These are phyloP conservation scores for Oasisia sp. DNA, from an alignment of 2,888 invertebrate species.

Conservation along the genomic window DNA sequence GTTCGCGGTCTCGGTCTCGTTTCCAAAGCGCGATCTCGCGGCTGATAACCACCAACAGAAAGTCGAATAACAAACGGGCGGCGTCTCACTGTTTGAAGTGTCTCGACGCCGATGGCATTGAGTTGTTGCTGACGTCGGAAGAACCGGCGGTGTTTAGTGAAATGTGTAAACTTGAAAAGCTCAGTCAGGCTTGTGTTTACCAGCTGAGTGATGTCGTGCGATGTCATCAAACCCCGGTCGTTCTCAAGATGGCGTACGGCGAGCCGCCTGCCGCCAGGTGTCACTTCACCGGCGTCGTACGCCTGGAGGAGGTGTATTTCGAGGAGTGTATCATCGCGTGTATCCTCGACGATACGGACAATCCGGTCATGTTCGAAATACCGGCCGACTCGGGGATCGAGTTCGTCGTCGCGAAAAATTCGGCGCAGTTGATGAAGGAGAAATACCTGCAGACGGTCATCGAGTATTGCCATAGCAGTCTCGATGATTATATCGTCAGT, in stretches of 20 bases:
- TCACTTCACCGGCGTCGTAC: conserved; percentile 53
- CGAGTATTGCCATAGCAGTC: conserved; percentile 48
- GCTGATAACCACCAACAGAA: conserved; percentile 23
- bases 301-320: conserved; percentile 46
- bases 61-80: conserved; percentile 19
- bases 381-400: conserved; percentile 47
- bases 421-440: conserved; percentile 29
- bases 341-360: conserved; percentile 47
- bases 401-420: conserved; percentile 46
- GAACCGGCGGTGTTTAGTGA: conserved; percentile 25
- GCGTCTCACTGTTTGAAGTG: conserved; percentile 29
- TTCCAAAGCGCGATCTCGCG: conserved; percentile 19
- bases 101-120: conserved; percentile 23
- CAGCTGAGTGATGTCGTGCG: conserved; percentile 48
- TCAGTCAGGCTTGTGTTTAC: conserved; percentile 23
- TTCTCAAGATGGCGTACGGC: conserved; percentile 54
- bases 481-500: conserved; percentile 50
- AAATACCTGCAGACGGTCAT: conserved; percentile 47
- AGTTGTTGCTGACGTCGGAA: conserved; percentile 22
- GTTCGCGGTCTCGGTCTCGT: not conserved
- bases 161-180: conserved; percentile 26
- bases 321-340: conserved; percentile 53
- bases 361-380: conserved; percentile 54
- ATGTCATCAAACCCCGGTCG: conserved; percentile 46
- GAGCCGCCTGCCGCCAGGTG: conserved; percentile 51